Evolutionary conservation across 2,888 invertebrate species (phyloP), one percentile per base, ranked within the genome.

Genomic region (Tubulanus polymorphus): DNA sequence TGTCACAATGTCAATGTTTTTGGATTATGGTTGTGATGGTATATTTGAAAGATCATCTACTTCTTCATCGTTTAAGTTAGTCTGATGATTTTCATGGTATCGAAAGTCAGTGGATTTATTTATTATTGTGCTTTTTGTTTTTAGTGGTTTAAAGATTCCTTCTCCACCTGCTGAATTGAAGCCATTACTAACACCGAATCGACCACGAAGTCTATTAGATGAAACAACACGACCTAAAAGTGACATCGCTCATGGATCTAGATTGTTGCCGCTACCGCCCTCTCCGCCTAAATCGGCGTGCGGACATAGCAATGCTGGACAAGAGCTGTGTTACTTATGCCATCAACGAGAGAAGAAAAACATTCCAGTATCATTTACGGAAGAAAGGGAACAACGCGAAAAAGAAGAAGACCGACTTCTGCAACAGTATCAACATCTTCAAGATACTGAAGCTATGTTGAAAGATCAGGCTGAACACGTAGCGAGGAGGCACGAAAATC

Each of bases 241-340:
- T n/a, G n/a, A n/a, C n/a, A n/a, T n/a, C n/a, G n/a, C n/a, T n/a
- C n/a, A n/a, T n/a, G n/a, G n/a, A n/a, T n/a, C n/a, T n/a, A n/a
- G n/a, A n/a, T n/a, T n/a, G n/a, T n/a, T n/a, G n/a, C n/a, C 18
- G 23, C 5, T 41, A 20, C 41, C 41, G 15, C 41, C 41, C 6
- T 20, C 20, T 41, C 41, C 41, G 20, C 15, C 41, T 8, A 41
- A 15, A 41, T 41, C 41, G 18, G 41, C 41, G 12, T 75, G 76
- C 63, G 72, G 71, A 6, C 78, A 78, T 58, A 62, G 70, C 20
- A 70, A 71, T 50, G 75, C 77, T n/a, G 79, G 79, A 0, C 79
- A 79, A 62, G 79, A 79, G 63, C 63, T 79, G 51, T 79, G 79
- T 64, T 79, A 79, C 57, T 66, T 79, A 37, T 79, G 79, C 60